Evolutionary conservation across 2,113 vertebrate species (phyloP), one percentile per base, ranked within the genome.

Genomic region (Microcebus ravelobensis): DNA sequence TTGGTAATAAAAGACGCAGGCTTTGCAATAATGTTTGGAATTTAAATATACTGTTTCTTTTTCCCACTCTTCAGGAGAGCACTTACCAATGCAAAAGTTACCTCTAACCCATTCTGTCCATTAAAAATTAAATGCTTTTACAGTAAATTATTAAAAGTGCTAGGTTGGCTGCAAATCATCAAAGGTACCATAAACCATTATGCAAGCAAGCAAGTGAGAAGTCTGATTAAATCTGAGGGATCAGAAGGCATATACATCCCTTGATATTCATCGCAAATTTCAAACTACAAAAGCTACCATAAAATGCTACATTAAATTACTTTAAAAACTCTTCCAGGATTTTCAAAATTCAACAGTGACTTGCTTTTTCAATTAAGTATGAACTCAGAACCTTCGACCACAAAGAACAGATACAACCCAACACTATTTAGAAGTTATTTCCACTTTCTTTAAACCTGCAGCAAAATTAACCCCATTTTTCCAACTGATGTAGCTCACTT

Each of bases 111-210:
- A 91, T 98, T 98, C 97, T 97, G 96, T 98, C 97, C 98, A 99
- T 99, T 99, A 99, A 99, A 99, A 99, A 98, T 99, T 99, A 98
- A 98, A 98, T 95, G 83, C 90, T 97, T 98, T 98, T 98, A 96
- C 96, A 97, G 98, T 98, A 98, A 98, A 98, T 99, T 99, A 98
- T 99, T 99, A 98, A 98, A 98, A 98, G 95, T 97, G 97, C 96
- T 98, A 97, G 87, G 91, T 97, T 98, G 98, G 97, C 97, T 98
- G 96, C 98, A 98, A 98, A 98, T 99, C 98, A 98, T 98, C 97
- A 98, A 97, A 97, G 96, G 93, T 97, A 98, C 98, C 98, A 98
- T 98, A 98, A 98, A 98, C 96, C 96, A 97, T 98, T 97, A 95
- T 52, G 92, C 97, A 91, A 90, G 96, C 91, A 95, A 91, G 94